Base-by-base conservation (phyloP, 2,888 invertebrate species). In the Mesorhabditis sp. region DNA sequence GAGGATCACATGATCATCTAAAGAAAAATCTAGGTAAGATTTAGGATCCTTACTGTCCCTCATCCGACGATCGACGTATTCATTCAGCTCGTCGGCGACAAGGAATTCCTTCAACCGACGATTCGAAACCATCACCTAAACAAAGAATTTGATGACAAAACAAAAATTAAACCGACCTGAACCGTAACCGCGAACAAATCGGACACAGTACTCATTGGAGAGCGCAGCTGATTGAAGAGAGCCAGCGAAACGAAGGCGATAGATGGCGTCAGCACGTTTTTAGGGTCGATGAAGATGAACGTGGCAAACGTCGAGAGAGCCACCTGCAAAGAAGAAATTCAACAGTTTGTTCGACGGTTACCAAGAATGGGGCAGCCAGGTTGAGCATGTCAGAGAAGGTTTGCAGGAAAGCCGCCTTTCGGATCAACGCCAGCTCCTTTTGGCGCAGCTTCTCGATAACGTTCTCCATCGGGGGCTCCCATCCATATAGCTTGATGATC, bases 231-330 rank as follows among this genome's bases (percentile, higher is more conserved):
- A 90, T 97, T 96, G 91, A 97, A 95, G 87, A 96, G 91, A 87
- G 96, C 93, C 86, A 97, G 90, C 85, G 96, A 93, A 85, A 95
- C 95, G 89, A 97, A 97, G 86, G 95, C 95, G 87, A 91, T 94
- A 88, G 91, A 77, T 4, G 84, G 84, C 5, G 84, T 84, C 5
- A 84, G 72, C 28, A 85, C 77, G 67, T 84, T 84, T 28, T 65
- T 68, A 13, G 79, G 71, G 66, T 84, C 84, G 44, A 79, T 71
- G 67, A 74, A 74, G 50, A 83, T 78, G 72, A 81, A 84, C 5
- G 84, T 83, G 45, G 83, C 72, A 62, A 84, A 84, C 4, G 84
- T 84, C 10, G 81, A 83, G 50, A 83, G 78, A n/a, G 84, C 84
- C 1, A 84, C 83, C 77, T 79, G 69, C 5, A 71, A 61, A 44